A percentile compares a stretch with the other conserved stretches of the same genome.
phyloP scores from a whole-genome alignment of 1,140 invertebrate species.

The Atta cephalotes region DNA sequence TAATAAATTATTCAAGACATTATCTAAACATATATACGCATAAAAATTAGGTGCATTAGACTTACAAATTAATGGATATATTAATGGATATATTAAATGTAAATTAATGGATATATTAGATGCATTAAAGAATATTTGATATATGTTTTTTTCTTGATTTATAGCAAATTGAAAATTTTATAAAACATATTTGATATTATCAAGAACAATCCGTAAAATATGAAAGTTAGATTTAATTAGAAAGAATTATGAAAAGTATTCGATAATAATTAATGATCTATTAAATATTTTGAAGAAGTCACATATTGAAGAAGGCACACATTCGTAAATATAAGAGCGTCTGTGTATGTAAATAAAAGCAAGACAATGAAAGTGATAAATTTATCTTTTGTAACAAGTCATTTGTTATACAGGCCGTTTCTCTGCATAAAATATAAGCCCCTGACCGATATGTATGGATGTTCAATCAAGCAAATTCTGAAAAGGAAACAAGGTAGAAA shows the following conservation, averaged over 20 bases:
- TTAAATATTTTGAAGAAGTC: not conserved
- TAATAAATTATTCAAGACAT: not conserved
- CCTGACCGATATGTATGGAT: slow-evolving; percentile 31
- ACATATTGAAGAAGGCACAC: not conserved
- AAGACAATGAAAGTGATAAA: slow-evolving; percentile 34
- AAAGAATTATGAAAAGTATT: not conserved
- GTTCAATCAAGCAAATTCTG: not conserved
- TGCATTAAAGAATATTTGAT: no score
- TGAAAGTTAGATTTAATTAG: no score
- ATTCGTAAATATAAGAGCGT: slow-evolving; percentile 33
- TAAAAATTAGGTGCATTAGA: no score
- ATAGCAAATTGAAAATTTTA: no score
- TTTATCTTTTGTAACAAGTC: slow-evolving; percentile 14
- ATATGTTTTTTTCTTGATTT: no score
- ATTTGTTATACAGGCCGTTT: slow-evolving; percentile 11
- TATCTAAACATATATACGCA: no score
- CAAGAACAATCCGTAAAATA: no score
- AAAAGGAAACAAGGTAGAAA: not conserved
- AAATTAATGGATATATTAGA: no score
- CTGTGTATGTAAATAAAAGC: not conserved
- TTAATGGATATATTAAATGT: no score
- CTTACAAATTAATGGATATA: no score
- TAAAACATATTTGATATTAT: no score
- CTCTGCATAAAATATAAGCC: slow-evolving; percentile 18
- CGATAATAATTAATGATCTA: slow-evolving; percentile 7